Percentiles rank a stretch among this genome's conserved stretches.
phyloP scores from a whole-genome alignment of 2,113 vertebrate genomes.

The Gulo gulo region DNA sequence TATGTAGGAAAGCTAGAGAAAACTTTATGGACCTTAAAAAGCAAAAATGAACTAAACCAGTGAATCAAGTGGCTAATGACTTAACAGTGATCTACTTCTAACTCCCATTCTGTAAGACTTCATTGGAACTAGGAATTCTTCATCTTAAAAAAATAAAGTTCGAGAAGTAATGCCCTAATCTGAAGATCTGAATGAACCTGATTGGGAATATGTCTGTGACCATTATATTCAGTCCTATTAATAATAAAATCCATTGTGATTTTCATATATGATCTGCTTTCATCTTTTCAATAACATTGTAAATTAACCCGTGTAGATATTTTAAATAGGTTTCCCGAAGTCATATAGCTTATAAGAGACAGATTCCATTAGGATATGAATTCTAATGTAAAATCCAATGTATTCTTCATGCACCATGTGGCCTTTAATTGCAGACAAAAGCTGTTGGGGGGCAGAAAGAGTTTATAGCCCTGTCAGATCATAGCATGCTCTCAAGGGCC shows the following conservation, averaged over 20 bases:
- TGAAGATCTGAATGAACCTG: not conserved
- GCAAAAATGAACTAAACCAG: not conserved
- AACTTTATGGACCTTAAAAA: not conserved
- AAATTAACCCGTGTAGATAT: not conserved
- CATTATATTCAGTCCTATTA: not conserved
- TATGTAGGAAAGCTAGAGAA: not conserved
- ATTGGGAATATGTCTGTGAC: not conserved
- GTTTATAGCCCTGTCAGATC: not conserved
- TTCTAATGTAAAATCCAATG: not conserved
- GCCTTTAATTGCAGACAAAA: not conserved
- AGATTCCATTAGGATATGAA: not conserved
- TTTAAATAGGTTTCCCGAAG: not conserved
- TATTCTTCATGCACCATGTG: not conserved
- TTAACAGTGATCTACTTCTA: not conserved
- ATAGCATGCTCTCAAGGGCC: not conserved
- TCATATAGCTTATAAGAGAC: not conserved
- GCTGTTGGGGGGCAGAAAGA: not conserved
- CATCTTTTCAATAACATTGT: not conserved
- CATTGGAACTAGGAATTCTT: not conserved
- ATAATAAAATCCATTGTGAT: not conserved
- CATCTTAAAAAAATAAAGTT: not conserved
- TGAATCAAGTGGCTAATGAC: not conserved
- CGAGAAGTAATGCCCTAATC: not conserved
- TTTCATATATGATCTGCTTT: not conserved
- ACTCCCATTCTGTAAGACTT: not conserved